Percentiles rank a stretch among this genome's conserved stretches.
Conservation (phyloP, 1,140 invertebrate genomes). For the Scaptomyza hsui region DNA sequence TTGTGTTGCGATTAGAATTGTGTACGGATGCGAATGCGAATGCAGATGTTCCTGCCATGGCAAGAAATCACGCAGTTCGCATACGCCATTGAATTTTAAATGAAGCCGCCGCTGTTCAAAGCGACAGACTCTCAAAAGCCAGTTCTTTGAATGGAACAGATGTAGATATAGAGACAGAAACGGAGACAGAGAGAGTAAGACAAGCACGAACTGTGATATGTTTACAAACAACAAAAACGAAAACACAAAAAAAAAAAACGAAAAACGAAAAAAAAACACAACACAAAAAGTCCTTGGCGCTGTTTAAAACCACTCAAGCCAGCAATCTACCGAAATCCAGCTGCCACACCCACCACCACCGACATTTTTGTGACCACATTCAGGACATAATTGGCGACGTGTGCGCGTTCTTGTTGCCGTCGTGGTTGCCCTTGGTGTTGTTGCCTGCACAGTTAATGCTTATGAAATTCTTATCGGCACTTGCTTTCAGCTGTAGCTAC, state of each 20-base stretch:
- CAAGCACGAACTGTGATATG: conserved; percentile 54
- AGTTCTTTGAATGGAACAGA: neutral
- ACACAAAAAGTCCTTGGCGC: conserved; percentile 24
- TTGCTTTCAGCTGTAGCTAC: conserved; percentile 16
- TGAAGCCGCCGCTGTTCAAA: conserved; percentile 48
- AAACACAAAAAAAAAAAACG: neutral
- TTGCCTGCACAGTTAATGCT: conserved; percentile 71
- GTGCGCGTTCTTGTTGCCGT: conserved; percentile 55
- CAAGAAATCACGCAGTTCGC: conserved; percentile 71
- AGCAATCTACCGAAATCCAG: neutral
- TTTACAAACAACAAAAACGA: conserved; percentile 60
- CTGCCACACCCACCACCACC: conserved; percentile 1
- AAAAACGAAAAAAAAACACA: conserved; percentile 17
- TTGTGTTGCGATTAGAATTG: conserved; percentile 65
- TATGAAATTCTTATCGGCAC: conserved; percentile 64
- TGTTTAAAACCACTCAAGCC: conserved; percentile 43
- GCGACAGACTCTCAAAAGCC: conserved; percentile 15
- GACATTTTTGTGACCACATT: conserved; percentile 9
- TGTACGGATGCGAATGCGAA: conserved; percentile 12
- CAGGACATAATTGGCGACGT: conserved; percentile 71
- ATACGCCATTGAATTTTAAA: conserved; percentile 79
- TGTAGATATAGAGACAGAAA: neutral
- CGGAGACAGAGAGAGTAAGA: conserved; percentile 1
- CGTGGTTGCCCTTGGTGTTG: conserved; percentile 66
- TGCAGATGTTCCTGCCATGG: conserved; percentile 36